These are phyloP conservation scores for Colius striatus DNA, from an alignment of 2,113 vertebrate genomes.

Conservation along the genomic window DNA sequence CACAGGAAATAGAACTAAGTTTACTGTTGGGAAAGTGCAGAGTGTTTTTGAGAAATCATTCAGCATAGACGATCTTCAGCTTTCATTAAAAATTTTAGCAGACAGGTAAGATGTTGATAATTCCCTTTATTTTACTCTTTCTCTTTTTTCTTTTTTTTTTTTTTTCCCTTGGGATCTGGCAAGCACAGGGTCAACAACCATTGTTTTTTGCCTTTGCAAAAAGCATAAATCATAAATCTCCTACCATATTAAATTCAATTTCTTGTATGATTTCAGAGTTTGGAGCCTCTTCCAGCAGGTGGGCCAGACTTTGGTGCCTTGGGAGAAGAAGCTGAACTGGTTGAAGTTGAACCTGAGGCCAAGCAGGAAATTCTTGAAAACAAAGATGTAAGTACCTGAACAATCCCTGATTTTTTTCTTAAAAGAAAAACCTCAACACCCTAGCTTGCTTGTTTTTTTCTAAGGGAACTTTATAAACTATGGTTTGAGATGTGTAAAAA, in stretches of 20 bases:
- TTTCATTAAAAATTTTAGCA: background rate
- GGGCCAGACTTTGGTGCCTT: constrained; percentile 85
- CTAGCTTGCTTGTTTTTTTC: background rate
- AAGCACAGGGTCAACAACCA: background rate
- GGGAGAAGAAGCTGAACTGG: constrained; percentile 86
- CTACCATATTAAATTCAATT: background rate
- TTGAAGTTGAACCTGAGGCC: constrained; percentile 86
- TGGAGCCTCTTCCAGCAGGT: constrained; percentile 89
- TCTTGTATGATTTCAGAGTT: constrained; percentile 76
- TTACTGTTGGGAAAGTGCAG: background rate
- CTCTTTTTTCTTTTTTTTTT: background rate
- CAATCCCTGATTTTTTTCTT: background rate
- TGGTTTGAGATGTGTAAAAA: background rate
- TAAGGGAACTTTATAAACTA: background rate
- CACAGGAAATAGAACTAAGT: background rate
- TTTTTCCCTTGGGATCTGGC: background rate
- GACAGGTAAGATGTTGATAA: background rate
- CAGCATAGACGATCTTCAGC: background rate
- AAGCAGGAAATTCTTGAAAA: constrained; percentile 96
- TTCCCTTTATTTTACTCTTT: background rate
- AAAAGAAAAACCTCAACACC: background rate
- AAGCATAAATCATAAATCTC: fast-evolving
- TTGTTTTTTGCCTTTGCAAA: background rate
- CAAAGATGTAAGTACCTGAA: constrained; percentile 86
- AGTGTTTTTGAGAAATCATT: background rate